These are phyloP conservation scores for Osmerus eperlanus DNA, from an alignment of 2,113 vertebrate species.

Conservation along the genomic window DNA sequence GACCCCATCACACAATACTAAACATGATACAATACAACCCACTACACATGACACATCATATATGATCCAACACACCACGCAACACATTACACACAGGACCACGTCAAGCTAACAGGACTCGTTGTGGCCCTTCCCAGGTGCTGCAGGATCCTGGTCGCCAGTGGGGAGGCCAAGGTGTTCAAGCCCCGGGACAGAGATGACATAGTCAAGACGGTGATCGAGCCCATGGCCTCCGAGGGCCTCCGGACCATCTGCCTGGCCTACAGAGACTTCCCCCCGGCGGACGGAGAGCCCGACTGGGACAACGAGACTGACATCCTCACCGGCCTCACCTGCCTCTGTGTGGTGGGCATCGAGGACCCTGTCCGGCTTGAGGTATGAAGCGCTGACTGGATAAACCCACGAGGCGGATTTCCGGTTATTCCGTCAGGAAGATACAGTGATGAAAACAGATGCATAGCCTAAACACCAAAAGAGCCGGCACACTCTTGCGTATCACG, in stretches of 20 bases:
- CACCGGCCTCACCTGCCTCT: conserved; percentile 87
- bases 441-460: too few relatives aligned
- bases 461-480: too few relatives aligned
- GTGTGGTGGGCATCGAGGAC: conserved; percentile 96
- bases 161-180: conserved; percentile 83
- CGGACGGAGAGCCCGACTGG: conserved; percentile 90
- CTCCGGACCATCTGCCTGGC: conserved; percentile 95
- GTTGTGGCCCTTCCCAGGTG: conserved; percentile 72
- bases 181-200: conserved; percentile 85
- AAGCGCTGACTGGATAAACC: not conserved
- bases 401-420: too few relatives aligned
- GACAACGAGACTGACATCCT: conserved; percentile 90
- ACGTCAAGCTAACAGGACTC: too few relatives aligned
- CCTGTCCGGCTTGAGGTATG: conserved; percentile 93
- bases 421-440: too few relatives aligned
- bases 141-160: conserved; percentile 83
- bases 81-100: not conserved
- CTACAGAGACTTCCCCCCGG: conserved; percentile 85
- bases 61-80: not conserved
- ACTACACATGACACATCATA: not conserved
- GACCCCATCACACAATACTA: too few relatives aligned
- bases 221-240: conserved; percentile 96
- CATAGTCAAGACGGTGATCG: conserved; percentile 88
- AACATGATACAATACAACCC: too few relatives aligned
- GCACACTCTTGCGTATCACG: too few relatives aligned